Conservation (phyloP, 2,113 vertebrate species). For the Crypturellus undulatus region DNA sequence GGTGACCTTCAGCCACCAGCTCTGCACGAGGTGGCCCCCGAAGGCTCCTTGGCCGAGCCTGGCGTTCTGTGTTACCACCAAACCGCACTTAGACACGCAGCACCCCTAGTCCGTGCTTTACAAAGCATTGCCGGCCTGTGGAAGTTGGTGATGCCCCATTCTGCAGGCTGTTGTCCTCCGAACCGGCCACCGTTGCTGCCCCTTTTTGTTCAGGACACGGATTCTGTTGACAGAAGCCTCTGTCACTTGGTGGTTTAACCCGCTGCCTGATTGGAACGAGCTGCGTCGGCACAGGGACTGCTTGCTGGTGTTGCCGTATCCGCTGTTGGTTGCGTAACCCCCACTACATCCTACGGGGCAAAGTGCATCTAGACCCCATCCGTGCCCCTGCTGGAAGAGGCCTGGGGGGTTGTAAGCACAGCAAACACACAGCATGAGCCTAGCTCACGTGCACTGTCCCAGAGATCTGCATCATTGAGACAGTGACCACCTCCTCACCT, state of each 20-base stretch:
- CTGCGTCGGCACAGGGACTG: not conserved
- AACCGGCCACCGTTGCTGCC: fast-evolving
- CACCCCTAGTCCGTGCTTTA: too few relatives aligned
- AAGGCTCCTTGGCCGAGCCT: too few relatives aligned
- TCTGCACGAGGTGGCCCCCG: too few relatives aligned
- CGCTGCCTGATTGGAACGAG: not conserved
- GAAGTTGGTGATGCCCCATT: too few relatives aligned
- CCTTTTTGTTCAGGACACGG: fast-evolving
- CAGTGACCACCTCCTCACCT: not conserved
- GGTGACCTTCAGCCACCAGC: too few relatives aligned
- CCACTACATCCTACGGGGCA: not conserved
- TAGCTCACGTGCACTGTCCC: fast-evolving
- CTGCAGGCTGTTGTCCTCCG: not conserved
- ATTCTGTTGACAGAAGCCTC: not conserved
- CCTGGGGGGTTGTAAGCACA: not conserved
- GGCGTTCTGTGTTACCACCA: too few relatives aligned
- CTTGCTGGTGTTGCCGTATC: not conserved
- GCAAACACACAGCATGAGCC: fast-evolving
- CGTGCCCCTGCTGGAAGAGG: not conserved
- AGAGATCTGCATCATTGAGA: fast-evolving
- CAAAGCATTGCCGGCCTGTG: too few relatives aligned
- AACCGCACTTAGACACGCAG: too few relatives aligned
- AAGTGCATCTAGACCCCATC: fast-evolving
- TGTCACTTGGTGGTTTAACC: not conserved
- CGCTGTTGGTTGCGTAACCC: fast-evolving